Base-by-base conservation (phyloP, 2,797 vertebrate species). In the Cichlasoma orientale region DNA sequence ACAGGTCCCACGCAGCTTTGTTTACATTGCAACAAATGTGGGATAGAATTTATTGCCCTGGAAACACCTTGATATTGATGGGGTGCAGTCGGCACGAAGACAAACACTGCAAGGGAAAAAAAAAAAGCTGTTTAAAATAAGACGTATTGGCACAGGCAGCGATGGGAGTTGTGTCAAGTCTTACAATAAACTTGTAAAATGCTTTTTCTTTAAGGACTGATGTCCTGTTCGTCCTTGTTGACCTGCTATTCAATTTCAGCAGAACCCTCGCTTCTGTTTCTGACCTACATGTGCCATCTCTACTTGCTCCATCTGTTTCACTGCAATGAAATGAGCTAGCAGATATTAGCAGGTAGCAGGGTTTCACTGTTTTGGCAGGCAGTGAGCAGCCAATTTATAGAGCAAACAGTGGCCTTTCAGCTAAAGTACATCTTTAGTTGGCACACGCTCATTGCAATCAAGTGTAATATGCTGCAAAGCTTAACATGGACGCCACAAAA, bases 361-460 rank as follows among this genome's bases (percentile, higher is more conserved):
- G 59, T 78, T 84, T 80, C 50, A 80, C 78, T 84, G 84, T 84
- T 81, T 80, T 82, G 85, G 86, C 86, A 88, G 83, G 69, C 38
- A 53, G 66, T 7, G 68, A 73, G 71, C 56, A 55, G 66, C 68
- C 55, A 82, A 74, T 89, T 80, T 77, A 56, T 72, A 78, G 76
- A 74, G 82, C 75, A 69, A 82, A 83, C 74, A 10, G 53, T 9
- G 63, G 78, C 78, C 76, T 82, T 59, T 83, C 74, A 86, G 86
- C 71, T 85, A 36, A 77, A 80, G 80, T 82, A 80, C 78, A 76
- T 80, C 57, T 81, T 80, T 29, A 50, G 57, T 31, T 86, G 87
- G 82, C 85, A 75, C 38, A 7, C 5, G 6, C 31, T 82, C 54
- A 47, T n/a, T 21, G 74, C 56, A 77, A 76, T 82, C 75, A 72